These are phyloP conservation scores for Epsilonema sp. DNA, from an alignment of 2,888 invertebrate genomes.

Conservation along the genomic window DNA sequence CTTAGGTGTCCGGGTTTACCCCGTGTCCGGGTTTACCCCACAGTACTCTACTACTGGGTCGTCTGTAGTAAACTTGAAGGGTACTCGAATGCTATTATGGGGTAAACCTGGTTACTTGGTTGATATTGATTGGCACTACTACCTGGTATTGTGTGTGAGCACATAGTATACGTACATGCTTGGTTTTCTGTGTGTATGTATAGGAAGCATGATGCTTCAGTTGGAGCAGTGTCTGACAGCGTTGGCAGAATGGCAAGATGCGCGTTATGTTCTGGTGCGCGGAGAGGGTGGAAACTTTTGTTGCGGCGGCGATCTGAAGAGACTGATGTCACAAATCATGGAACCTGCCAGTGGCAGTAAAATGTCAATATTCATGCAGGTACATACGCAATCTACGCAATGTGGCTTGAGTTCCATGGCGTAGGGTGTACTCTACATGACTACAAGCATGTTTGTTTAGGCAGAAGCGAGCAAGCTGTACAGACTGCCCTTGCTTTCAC, in stretches of 20 bases:
- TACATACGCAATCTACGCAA: constrained; percentile 12
- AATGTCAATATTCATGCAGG: constrained; percentile 37
- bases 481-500: constrained; percentile 35
- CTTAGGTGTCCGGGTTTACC: too few species aligned
- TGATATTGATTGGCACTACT: too few species aligned
- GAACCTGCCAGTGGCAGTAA: constrained; percentile 27
- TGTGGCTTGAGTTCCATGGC: background rate
- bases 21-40: too few species aligned
- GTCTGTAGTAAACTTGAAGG: too few species aligned
- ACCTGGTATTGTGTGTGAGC: too few species aligned
- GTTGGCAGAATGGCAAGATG: constrained; percentile 34
- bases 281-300: constrained; percentile 37
- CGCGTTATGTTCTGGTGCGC: constrained; percentile 34
- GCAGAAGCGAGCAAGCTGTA: constrained; percentile 18
- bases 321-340: too few species aligned
- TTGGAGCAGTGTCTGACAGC: constrained; percentile 31
- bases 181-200: background rate
- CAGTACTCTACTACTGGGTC: too few species aligned
- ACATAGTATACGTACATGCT: background rate
- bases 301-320: constrained; percentile 38
- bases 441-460: background rate
- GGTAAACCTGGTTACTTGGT: too few species aligned
- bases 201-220: constrained; percentile 37
- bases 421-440: background rate
- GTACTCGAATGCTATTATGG: too few species aligned